A percentile compares a stretch with the other conserved stretches of the same genome.
phyloP scores from a whole-genome alignment of 2,888 invertebrate species.

The Clivina fossor region DNA sequence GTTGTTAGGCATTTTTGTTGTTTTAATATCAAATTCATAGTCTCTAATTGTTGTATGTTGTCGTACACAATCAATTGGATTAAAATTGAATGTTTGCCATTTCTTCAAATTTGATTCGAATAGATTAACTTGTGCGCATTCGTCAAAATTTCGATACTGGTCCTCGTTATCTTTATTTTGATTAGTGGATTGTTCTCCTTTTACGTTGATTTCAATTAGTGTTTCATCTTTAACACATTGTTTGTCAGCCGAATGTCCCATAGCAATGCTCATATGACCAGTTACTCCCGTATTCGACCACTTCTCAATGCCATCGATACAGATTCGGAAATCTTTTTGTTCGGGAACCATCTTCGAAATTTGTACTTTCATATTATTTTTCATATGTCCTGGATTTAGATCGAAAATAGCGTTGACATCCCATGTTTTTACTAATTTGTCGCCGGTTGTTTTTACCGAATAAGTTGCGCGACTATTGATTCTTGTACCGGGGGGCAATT shows the following conservation, averaged over 20 bases:
- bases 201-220: conserved; percentile 45
- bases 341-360: conserved; percentile 47
- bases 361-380: conserved; percentile 44
- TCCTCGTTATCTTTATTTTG: conserved; percentile 43
- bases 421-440: conserved; percentile 46
- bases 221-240: conserved; percentile 48
- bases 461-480: conserved; percentile 44
- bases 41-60: conserved; percentile 48
- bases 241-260: conserved; percentile 46
- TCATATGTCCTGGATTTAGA: conserved; percentile 45
- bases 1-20: conserved; percentile 45
- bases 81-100: neutral
- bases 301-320: conserved; percentile 48
- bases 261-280: conserved; percentile 45
- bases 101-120: conserved; percentile 40
- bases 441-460: conserved; percentile 45
- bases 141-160: conserved; percentile 39
- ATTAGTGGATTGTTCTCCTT: conserved; percentile 48
- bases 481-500: conserved; percentile 42
- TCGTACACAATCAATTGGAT: conserved; percentile 41
- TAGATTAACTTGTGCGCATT: conserved; percentile 40
- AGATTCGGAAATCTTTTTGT: conserved; percentile 49
- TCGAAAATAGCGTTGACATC: conserved; percentile 46
- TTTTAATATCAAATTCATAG: conserved; percentile 46
- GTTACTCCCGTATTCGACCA: conserved; percentile 46